Evolutionary conservation across 1,140 invertebrate genomes (phyloP), one percentile per base, ranked within the genome.

Genomic region (Eubasilissa regina): DNA sequence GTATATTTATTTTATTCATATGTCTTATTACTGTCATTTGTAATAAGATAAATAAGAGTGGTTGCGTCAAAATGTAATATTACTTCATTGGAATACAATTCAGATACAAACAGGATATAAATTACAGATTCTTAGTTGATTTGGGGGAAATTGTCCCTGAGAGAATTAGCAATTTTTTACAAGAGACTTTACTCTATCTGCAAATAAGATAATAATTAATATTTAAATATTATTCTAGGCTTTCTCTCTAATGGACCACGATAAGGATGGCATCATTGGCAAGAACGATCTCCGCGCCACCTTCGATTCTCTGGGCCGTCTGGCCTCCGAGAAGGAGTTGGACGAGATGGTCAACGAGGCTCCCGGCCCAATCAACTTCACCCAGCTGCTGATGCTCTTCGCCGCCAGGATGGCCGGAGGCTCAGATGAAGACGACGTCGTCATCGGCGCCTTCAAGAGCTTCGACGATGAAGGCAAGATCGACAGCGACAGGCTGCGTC

Each of bases 171-270:
- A n/a, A n/a, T n/a, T n/a, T n/a, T n/a, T n/a, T n/a, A n/a, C n/a
- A n/a, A n/a, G n/a, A n/a, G n/a, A n/a, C n/a, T n/a, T n/a, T n/a
- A n/a, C n/a, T n/a, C n/a, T n/a, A n/a, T n/a, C n/a, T n/a, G n/a
- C n/a, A n/a, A n/a, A n/a, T n/a, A n/a, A n/a, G n/a, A n/a, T n/a
- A n/a, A n/a, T n/a, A n/a, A n/a, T n/a, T n/a, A n/a, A n/a, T n/a
- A n/a, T n/a, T n/a, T n/a, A n/a, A n/a, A n/a, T 80, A 85, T 81
- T 84, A 82, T 83, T 62, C 56, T 84, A 97, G 96, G 97, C 96
- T 86, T 99, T 99, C 94, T 94, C 96, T 89, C 94, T 99, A 86
- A 99, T 99, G 94, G 98, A 99, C 91, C 94, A 96, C 90, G 97
- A 99, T 91, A 98, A 99, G 90, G 98, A 99, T 89, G 97, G 97